A percentile compares a stretch with the other conserved stretches of the same genome.
Conservation (phyloP, 2,888 invertebrate genomes). For the Scaptomyza cyrtandrae region DNA sequence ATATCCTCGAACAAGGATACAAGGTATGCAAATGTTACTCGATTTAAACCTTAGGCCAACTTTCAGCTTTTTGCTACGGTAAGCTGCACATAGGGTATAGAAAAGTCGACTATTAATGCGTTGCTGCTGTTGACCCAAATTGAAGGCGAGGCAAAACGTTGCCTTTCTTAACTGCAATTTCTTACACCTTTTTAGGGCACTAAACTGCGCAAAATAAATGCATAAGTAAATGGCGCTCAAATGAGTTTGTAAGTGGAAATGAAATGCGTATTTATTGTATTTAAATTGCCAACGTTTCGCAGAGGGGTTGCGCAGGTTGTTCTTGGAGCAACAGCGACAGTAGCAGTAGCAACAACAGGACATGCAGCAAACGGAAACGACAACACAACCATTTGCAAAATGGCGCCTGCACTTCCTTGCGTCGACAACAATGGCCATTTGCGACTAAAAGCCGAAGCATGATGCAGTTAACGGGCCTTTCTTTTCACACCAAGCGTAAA, state of each 20-base stretch:
- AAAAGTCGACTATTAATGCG: slow-evolving; percentile 4
- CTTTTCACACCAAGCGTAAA: slow-evolving; percentile 40
- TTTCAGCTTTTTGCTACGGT: background rate
- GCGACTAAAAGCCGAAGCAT: slow-evolving; percentile 54
- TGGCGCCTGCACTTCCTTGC: slow-evolving; percentile 65
- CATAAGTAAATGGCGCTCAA: slow-evolving; percentile 72
- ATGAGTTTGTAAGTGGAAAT: slow-evolving; percentile 77
- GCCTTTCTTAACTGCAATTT: slow-evolving; percentile 50
- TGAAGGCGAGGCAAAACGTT: slow-evolving; percentile 19
- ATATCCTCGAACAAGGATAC: slow-evolving; percentile 13
- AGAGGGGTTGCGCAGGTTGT: slow-evolving; percentile 26
- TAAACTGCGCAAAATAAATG: slow-evolving; percentile 60
- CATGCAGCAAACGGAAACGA: slow-evolving; percentile 68
- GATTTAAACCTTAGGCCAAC: background rate
- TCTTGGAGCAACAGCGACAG: slow-evolving; percentile 17
- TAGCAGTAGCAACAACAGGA: slow-evolving; percentile 32
- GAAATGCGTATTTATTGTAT: slow-evolving; percentile 79
- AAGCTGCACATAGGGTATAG: slow-evolving; percentile 27
- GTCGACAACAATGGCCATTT: slow-evolving; percentile 61
- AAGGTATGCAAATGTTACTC: background rate
- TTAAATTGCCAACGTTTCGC: slow-evolving; percentile 64
- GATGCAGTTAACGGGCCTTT: slow-evolving; percentile 47
- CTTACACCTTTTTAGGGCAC: slow-evolving; percentile 65
- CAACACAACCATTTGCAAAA: slow-evolving; percentile 62
- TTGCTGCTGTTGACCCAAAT: slow-evolving; percentile 57